phyloP scores from a whole-genome alignment of 2,888 invertebrate genomes.

The Hedychridium roseum region DNA sequence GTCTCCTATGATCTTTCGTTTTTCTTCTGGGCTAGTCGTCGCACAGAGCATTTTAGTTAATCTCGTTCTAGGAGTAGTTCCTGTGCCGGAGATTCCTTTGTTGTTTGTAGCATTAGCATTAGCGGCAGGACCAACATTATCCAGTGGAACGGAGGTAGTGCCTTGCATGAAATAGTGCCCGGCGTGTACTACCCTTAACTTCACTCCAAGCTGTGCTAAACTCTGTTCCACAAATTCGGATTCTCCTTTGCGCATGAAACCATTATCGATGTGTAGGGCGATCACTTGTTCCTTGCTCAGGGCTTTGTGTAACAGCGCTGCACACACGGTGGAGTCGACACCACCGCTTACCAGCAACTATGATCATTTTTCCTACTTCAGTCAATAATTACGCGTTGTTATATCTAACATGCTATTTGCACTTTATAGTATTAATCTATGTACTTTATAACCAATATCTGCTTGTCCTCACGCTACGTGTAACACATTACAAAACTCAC shows the following conservation, averaged over 20 bases:
- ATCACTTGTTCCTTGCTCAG: slow-evolving; percentile 90
- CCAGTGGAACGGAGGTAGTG: slow-evolving; percentile 80
- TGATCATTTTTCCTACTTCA: slow-evolving; percentile 40
- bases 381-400: slow-evolving; percentile 5
- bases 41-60: slow-evolving; percentile 86
- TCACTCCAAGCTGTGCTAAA: slow-evolving; percentile 82
- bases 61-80: slow-evolving; percentile 65
- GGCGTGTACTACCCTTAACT: slow-evolving; percentile 80
- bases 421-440: background rate
- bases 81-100: slow-evolving; percentile 45
- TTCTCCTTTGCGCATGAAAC: slow-evolving; percentile 98
- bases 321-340: slow-evolving; percentile 99
- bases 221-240: slow-evolving; percentile 87
- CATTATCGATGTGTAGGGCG: slow-evolving; percentile 98
- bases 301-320: slow-evolving; percentile 91
- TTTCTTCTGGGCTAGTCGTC: slow-evolving; percentile 93
- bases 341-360: slow-evolving; percentile 95
- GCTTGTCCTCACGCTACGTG: too few relatives aligned
- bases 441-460: too few relatives aligned
- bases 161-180: slow-evolving; percentile 79
- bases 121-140: slow-evolving; percentile 32
- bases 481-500: slow-evolving; percentile 75
- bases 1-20: slow-evolving; percentile 98
- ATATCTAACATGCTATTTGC: slow-evolving; percentile 4
- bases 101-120: slow-evolving; percentile 63